Percentiles rank a stretch among this genome's conserved stretches.
Evolutionary conservation across 2,888 invertebrate genomes (phyloP).

Genomic region (Tetranychus truncatus): DNA sequence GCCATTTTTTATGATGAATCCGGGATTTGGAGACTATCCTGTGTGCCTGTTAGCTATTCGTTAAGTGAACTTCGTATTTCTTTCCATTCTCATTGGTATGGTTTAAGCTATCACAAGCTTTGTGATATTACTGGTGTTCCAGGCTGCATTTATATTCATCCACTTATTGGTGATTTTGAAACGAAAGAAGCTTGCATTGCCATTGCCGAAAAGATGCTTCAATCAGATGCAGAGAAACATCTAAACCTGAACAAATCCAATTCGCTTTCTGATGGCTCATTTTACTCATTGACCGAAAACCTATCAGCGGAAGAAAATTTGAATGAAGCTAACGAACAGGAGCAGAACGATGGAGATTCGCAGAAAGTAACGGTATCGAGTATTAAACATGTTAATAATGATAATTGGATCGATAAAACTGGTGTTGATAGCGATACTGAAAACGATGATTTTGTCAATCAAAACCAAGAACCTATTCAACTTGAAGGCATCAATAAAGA

Average conservation of each 20-base stretch:
- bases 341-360: background rate
- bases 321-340: background rate
- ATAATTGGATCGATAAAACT: no score
- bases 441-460: no score
- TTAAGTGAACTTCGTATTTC: constrained; percentile 47
- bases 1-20: constrained; percentile 48
- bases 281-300: background rate
- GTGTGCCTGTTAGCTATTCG: constrained; percentile 48
- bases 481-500: no score
- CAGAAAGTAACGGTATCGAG: background rate
- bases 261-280: background rate
- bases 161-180: constrained; percentile 74
- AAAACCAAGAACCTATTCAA: no score
- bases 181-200: constrained; percentile 33
- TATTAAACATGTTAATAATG: no score
- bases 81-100: constrained; percentile 63
- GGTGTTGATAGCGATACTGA: no score
- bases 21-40: constrained; percentile 61
- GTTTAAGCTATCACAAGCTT: constrained; percentile 56
- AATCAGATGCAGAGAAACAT: background rate
- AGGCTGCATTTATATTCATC: constrained; percentile 70
- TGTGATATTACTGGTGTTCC: constrained; percentile 48
- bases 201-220: background rate
- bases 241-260: background rate
- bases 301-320: background rate